Conservation (phyloP, 1,140 invertebrate species). For the Cheumatopsyche charites region DNA sequence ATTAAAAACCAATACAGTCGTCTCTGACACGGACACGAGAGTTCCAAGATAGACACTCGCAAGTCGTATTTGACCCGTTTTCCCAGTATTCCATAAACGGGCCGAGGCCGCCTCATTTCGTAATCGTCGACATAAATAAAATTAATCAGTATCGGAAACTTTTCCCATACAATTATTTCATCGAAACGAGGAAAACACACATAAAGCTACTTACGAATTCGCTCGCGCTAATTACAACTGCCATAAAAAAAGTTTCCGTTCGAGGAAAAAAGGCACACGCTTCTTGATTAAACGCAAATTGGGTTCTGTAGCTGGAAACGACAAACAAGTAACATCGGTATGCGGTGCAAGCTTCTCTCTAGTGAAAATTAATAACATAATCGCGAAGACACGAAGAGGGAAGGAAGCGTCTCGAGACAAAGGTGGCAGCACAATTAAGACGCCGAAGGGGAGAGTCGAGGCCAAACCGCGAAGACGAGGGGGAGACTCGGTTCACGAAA, state of each 20-base stretch:
- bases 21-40: slow-evolving; percentile 2
- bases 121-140: slow-evolving; percentile 22
- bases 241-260: too few relatives aligned
- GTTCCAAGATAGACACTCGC: slow-evolving; percentile 3
- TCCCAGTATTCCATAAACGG: slow-evolving; percentile 14
- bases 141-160: slow-evolving; percentile 9
- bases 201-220: too few relatives aligned
- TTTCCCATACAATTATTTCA: neutral
- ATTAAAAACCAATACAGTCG: slow-evolving; percentile 2
- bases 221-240: too few relatives aligned
- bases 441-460: neutral
- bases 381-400: slow-evolving; percentile 7
- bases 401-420: too few relatives aligned
- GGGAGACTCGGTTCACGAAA: neutral
- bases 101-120: neutral
- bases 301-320: neutral
- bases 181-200: too few relatives aligned
- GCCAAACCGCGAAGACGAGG: neutral
- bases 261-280: too few relatives aligned
- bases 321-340: slow-evolving; percentile 7
- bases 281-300: slow-evolving; percentile 16
- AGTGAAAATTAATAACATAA: slow-evolving; percentile 25
- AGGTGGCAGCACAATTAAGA: too few relatives aligned
- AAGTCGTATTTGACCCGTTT: slow-evolving; percentile 17
- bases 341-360: neutral